These are phyloP conservation scores for Trachemys scripta DNA, from an alignment of 2,113 vertebrate species.

Conservation along the genomic window DNA sequence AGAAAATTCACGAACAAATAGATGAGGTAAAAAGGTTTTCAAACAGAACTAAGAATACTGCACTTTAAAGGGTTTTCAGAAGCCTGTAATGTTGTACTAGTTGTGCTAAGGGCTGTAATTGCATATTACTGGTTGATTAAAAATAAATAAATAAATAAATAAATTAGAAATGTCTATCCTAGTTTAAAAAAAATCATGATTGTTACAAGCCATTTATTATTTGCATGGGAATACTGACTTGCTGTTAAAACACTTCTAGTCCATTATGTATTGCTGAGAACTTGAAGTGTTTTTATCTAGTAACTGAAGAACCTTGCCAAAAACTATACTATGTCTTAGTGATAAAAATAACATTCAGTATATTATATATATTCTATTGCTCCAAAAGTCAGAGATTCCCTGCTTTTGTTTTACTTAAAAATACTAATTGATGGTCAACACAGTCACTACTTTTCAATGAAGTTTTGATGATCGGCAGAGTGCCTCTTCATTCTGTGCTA, in stretches of 20 bases:
- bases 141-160: background rate
- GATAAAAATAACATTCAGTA: background rate
- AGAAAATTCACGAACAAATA: constrained; percentile 92
- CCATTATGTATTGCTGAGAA: background rate
- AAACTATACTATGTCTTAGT: background rate
- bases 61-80: background rate
- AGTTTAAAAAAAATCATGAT: background rate
- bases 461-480: background rate
- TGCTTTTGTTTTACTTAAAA: background rate
- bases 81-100: background rate
- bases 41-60: background rate
- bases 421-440: background rate
- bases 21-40: constrained; percentile 87
- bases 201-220: background rate
- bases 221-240: background rate
- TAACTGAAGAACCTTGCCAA: background rate
- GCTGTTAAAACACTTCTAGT: background rate
- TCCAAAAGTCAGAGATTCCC: background rate
- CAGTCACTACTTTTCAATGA: background rate
- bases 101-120: background rate
- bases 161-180: background rate
- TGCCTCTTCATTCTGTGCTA: background rate
- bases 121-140: background rate
- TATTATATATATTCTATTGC: background rate
- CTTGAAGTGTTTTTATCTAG: background rate